Conservation (phyloP, 2,888 invertebrate genomes). For the Acrobasis suavella region DNA sequence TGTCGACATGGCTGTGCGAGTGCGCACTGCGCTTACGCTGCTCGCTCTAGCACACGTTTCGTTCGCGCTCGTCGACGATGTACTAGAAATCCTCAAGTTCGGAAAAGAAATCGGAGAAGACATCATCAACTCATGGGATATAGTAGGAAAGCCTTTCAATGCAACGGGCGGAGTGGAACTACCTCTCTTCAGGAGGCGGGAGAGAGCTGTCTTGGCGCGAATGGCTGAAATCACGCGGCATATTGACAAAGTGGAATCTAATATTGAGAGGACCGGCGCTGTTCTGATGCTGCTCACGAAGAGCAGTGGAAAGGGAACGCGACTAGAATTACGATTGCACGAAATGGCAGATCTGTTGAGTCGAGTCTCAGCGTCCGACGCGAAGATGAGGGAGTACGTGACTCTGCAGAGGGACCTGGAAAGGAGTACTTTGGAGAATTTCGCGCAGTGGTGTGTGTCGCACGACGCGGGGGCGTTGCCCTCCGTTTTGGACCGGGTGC, state of each 20-base stretch:
- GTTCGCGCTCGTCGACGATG: slow-evolving; percentile 80
- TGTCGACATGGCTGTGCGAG: slow-evolving; percentile 64
- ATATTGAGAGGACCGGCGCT: slow-evolving; percentile 54
- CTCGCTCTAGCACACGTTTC: slow-evolving; percentile 49
- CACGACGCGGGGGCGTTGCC: slow-evolving; percentile 85
- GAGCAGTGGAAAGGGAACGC: slow-evolving; percentile 62
- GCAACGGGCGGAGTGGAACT: slow-evolving; percentile 79
- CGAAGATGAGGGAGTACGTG: slow-evolving; percentile 83
- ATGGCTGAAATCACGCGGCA: slow-evolving; percentile 56
- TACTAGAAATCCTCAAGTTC: slow-evolving; percentile 82
- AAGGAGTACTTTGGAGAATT: slow-evolving; percentile 85
- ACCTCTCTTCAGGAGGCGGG: slow-evolving; percentile 83
- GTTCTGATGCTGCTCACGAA: slow-evolving; percentile 63
- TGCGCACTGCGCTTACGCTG: slow-evolving; percentile 55
- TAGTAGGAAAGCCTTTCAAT: slow-evolving; percentile 82
- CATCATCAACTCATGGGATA: slow-evolving; percentile 84
- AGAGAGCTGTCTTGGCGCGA: slow-evolving; percentile 82
- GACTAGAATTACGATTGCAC: slow-evolving; percentile 83
- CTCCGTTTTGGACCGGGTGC: slow-evolving; percentile 85
- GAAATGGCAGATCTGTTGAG: slow-evolving; percentile 84
- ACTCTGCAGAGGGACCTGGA: slow-evolving; percentile 80
- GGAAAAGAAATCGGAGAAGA: slow-evolving; percentile 84
- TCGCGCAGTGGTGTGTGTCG: slow-evolving; percentile 87
- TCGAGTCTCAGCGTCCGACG: slow-evolving; percentile 82
- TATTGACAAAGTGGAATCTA: slow-evolving; percentile 58